Conservation (phyloP, 2,113 vertebrate species). For the Crotalus viridis region DNA sequence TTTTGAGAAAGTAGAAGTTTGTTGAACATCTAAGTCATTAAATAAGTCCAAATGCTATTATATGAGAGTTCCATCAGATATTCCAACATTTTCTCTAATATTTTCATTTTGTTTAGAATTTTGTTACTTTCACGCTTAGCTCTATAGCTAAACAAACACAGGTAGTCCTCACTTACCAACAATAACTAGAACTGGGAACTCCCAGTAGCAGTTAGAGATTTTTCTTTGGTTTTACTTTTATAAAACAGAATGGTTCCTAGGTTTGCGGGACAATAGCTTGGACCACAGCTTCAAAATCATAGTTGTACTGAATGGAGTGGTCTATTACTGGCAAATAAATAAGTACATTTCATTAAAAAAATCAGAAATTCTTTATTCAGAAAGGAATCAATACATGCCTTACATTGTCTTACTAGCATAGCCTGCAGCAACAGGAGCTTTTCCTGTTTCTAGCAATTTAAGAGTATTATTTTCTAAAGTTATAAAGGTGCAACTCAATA, state of each 20-base stretch:
- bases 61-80: slow-evolving; percentile 41
- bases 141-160: slow-evolving; percentile 36
- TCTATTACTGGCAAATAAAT: neutral
- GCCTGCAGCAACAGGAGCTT: neutral
- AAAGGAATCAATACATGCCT: neutral
- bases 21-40: neutral
- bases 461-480: neutral
- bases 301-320: neutral
- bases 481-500: neutral
- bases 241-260: too few relatives aligned
- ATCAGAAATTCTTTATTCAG: neutral
- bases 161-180: neutral
- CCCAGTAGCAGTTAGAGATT: too few relatives aligned
- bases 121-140: slow-evolving; percentile 19
- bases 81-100: slow-evolving; percentile 34
- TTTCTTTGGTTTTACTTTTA: too few relatives aligned
- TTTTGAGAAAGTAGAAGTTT: slow-evolving; percentile 14
- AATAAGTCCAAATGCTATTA: slow-evolving; percentile 34
- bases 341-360: neutral
- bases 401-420: neutral
- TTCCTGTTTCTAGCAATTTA: neutral
- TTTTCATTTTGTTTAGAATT: slow-evolving; percentile 44
- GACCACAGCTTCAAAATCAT: neutral
- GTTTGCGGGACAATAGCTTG: neutral
- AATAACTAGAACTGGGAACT: neutral